phyloP scores from a whole-genome alignment of 64 coral and sea anemone species.

The Pocillopora damicornis region DNA sequence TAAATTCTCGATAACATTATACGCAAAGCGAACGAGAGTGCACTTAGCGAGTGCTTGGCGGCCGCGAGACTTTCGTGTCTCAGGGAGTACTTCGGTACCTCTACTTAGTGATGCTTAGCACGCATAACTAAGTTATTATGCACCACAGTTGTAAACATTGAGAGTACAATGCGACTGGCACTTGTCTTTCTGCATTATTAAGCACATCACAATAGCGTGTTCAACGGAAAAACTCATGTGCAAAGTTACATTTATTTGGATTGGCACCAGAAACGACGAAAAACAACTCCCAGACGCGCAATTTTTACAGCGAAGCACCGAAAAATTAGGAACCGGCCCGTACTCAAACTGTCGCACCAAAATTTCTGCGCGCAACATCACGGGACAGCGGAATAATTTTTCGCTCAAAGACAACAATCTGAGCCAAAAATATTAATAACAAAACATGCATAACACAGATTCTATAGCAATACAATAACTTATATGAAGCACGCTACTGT shows the following conservation, averaged over 20 bases:
- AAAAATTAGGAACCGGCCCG: neutral
- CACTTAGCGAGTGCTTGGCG: neutral
- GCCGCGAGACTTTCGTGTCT: conserved; percentile 6
- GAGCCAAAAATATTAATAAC: conserved; percentile 24
- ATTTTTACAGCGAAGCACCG: neutral
- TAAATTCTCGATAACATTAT: neutral
- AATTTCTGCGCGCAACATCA: neutral
- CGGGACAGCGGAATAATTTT: neutral
- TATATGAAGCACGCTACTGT: neutral
- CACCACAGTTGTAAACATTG: conserved; percentile 32
- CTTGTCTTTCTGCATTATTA: conserved; percentile 40
- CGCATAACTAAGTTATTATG: conserved; percentile 40
- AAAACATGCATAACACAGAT: conserved; percentile 29
- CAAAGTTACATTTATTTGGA: neutral
- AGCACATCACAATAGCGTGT: conserved; percentile 22
- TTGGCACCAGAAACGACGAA: neutral
- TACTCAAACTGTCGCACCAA: neutral
- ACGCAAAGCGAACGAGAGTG: neutral
- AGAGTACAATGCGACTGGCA: conserved; percentile 27
- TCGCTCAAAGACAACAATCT: neutral
- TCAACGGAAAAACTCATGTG: neutral
- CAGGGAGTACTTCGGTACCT: neutral
- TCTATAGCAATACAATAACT: conserved; percentile 19
- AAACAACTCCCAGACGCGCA: neutral
- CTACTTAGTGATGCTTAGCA: neutral